phyloP scores from a whole-genome alignment of 2,797 vertebrate species.

The Tachyglossus aculeatus region DNA sequence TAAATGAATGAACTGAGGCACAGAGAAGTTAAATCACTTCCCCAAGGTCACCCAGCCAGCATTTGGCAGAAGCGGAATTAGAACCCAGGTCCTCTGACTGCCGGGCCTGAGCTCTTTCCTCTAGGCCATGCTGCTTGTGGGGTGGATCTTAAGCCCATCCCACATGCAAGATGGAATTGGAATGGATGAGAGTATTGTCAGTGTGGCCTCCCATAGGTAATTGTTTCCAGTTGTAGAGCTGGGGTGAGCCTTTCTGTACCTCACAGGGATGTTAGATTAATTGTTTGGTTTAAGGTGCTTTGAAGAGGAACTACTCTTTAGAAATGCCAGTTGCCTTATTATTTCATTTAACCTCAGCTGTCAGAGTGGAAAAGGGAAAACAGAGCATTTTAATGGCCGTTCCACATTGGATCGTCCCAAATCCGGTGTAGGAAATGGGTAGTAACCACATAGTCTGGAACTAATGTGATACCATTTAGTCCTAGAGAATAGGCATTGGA shows the following conservation, averaged over 20 bases:
- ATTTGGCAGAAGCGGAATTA: no score
- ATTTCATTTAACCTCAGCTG: conserved; percentile 1
- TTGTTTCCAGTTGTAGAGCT: conserved; percentile 1
- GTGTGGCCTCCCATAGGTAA: not conserved
- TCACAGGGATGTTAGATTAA: conserved; percentile 10
- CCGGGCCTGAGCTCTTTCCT: no score
- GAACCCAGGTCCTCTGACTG: no score
- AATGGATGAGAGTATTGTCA: rapidly evolving
- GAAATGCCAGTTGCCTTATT: not conserved
- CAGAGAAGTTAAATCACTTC: no score
- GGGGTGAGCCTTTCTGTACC: not conserved
- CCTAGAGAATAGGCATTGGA: not conserved
- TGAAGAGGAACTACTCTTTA: conserved; percentile 15
- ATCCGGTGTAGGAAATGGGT: not conserved
- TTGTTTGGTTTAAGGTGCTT: not conserved
- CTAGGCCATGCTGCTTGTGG: no score
- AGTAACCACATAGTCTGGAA: not conserved
- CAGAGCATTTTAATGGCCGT: not conserved
- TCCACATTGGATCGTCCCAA: not conserved
- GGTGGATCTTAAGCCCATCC: not conserved
- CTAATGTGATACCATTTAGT: not conserved
- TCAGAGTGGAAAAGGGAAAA: not conserved
- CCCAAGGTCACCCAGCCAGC: no score
- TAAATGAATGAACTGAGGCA: no score
- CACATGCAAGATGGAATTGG: not conserved